phyloP scores from a whole-genome alignment of 2,888 invertebrate species.

The Scaptomyza flava region DNA sequence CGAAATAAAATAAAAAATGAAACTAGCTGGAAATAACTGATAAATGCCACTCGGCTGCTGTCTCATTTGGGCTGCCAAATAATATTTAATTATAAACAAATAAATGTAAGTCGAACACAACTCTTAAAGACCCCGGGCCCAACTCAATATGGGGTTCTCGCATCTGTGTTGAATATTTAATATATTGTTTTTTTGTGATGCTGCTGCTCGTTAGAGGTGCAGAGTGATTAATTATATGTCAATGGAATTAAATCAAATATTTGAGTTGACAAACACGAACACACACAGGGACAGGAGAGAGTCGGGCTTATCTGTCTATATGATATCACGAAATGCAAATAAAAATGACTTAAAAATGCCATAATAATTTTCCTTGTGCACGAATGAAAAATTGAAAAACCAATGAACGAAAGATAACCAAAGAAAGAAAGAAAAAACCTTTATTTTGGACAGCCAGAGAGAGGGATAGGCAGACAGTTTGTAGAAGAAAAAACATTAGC shows the following conservation, averaged over 20 bases:
- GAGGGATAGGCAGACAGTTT: slow-evolving; percentile 17
- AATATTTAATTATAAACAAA: slow-evolving; percentile 80
- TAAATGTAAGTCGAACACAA: slow-evolving; percentile 58
- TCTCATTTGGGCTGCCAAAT: slow-evolving; percentile 79
- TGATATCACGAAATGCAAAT: slow-evolving; percentile 77
- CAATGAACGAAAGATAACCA: slow-evolving; percentile 34
- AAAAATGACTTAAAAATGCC: slow-evolving; percentile 76
- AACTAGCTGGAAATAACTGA: slow-evolving; percentile 71
- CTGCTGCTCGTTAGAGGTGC: slow-evolving; percentile 65
- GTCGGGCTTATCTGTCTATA: slow-evolving; percentile 61
- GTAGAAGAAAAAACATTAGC: slow-evolving; percentile 65
- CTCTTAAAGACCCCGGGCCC: slow-evolving; percentile 32
- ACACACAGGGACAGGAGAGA: slow-evolving; percentile 16
- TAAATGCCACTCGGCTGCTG: slow-evolving; percentile 73
- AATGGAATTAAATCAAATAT: slow-evolving; percentile 78
- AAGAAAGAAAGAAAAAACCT: no score
- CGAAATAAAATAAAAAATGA: slow-evolving; percentile 43
- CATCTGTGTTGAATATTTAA: slow-evolving; percentile 2
- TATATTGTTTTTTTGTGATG: slow-evolving; percentile 3
- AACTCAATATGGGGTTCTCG: slow-evolving; percentile 36
- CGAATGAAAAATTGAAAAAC: slow-evolving; percentile 73
- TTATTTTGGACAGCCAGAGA: neutral
- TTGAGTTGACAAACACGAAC: slow-evolving; percentile 64
- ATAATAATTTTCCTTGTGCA: slow-evolving; percentile 65
- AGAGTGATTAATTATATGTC: slow-evolving; percentile 79